Percentiles rank a stretch among this genome's conserved stretches.
These are phyloP conservation scores for Nasonia giraulti DNA, from an alignment of 1,140 invertebrate genomes.

Conservation along the genomic window DNA sequence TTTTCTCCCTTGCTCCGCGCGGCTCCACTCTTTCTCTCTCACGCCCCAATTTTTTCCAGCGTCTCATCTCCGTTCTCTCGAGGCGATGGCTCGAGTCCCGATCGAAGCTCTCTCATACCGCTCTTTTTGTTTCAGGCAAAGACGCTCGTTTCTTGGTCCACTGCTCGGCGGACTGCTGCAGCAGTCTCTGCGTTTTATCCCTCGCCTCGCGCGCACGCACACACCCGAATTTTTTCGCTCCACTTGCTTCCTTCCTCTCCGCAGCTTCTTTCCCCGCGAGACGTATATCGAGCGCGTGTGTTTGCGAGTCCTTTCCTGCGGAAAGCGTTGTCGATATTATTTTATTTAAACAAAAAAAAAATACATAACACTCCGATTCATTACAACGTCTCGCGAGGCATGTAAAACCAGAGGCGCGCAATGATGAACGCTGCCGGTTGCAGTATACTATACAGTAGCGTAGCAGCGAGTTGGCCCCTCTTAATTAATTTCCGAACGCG, in stretches of 20 bases:
- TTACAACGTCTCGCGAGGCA: neutral
- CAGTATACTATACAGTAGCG: neutral
- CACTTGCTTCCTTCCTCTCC: neutral
- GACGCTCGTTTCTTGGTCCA: conserved; percentile 38
- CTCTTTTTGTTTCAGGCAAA: conserved; percentile 26
- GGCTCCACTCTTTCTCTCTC: neutral
- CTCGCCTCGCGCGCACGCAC: neutral
- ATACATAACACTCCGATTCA: too few relatives aligned
- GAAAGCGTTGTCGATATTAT: neutral
- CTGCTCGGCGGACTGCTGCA: conserved; percentile 1
- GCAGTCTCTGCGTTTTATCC: conserved; percentile 17
- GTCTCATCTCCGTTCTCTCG: conserved; percentile 22
- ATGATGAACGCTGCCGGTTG: neutral
- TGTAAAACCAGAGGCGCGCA: neutral
- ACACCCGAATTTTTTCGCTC: neutral
- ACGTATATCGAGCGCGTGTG: neutral
- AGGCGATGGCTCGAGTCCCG: conserved; percentile 22
- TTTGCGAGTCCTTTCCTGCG: neutral
- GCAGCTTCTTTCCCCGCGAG: too few relatives aligned
- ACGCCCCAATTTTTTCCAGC: conserved; percentile 33
- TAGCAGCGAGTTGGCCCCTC: neutral
- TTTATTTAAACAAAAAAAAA: too few relatives aligned
- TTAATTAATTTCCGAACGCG: conserved; percentile 41
- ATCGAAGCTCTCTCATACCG: neutral
- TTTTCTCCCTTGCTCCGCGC: neutral